A percentile compares a stretch with the other conserved stretches of the same genome.
phyloP scores from a whole-genome alignment of 2,113 vertebrate genomes.

The Lophochroa leadbeateri region DNA sequence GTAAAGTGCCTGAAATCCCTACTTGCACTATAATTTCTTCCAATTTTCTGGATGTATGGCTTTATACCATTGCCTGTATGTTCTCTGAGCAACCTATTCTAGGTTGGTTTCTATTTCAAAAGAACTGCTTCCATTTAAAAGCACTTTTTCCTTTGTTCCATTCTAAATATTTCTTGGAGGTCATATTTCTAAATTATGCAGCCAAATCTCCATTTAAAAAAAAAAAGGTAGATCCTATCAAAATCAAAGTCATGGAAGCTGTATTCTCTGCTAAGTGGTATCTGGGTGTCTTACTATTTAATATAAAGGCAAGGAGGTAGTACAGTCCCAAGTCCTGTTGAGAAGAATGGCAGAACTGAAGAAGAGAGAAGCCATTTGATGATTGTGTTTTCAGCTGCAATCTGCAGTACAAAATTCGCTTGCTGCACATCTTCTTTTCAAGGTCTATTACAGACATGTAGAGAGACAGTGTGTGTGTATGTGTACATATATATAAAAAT shows the following conservation, averaged over 20 bases:
- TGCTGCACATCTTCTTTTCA: not conserved
- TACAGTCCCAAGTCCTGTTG: not conserved
- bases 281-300: not conserved
- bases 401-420: not conserved
- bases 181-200: not conserved
- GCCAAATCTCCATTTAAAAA: not conserved
- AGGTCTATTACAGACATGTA: not conserved
- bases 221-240: not conserved
- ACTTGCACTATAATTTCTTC: not conserved
- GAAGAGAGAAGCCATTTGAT: not conserved
- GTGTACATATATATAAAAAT: not conserved
- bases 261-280: not conserved
- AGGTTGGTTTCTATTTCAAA: not conserved
- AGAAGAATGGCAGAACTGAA: not conserved
- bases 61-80: not conserved
- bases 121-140: not conserved
- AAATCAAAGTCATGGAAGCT: not conserved
- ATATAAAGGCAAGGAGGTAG: not conserved
- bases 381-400: not conserved
- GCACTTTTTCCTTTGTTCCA: not conserved
- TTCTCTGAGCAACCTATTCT: not conserved
- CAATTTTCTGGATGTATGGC: not conserved
- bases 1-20: not conserved
- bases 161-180: not conserved
- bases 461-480: rapidly evolving